Evolutionary conservation across 1,140 invertebrate species (phyloP).

Genomic region (Drosophila mayri): DNA sequence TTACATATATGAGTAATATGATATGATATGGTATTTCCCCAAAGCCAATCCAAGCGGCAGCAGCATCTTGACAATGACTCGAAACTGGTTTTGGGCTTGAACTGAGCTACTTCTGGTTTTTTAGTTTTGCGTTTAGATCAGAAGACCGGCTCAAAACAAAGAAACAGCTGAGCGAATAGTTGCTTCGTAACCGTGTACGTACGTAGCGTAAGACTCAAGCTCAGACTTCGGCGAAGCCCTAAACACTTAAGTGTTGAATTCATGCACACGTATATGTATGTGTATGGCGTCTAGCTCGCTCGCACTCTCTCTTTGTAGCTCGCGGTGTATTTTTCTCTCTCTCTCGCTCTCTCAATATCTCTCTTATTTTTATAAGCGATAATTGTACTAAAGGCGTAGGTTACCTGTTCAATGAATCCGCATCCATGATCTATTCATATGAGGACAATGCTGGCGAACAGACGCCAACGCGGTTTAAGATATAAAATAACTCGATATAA

Average conservation of each 20-base stretch:
- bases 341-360: constrained; percentile 2
- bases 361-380: constrained; percentile 12
- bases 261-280: background rate
- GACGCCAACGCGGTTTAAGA: constrained; percentile 60
- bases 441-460: constrained; percentile 78
- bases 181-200: background rate
- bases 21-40: constrained; percentile 38
- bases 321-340: background rate
- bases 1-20: constrained; percentile 62
- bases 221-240: background rate
- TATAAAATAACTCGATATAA: constrained; percentile 28
- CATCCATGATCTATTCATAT: constrained; percentile 79
- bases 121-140: constrained; percentile 28
- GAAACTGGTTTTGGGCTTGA: constrained; percentile 53
- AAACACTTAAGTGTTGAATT: no score
- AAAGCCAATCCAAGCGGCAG: constrained; percentile 9
- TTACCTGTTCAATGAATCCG: constrained; percentile 63
- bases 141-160: constrained; percentile 61
- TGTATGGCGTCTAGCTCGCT: background rate
- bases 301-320: constrained; percentile 1
- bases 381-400: constrained; percentile 55
- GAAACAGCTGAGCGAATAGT: constrained; percentile 51
- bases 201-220: background rate
- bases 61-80: constrained; percentile 9
- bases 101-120: constrained; percentile 21